Evolutionary conservation across 1,140 invertebrate genomes (phyloP).

Genomic region (Drosophila kohkoa): DNA sequence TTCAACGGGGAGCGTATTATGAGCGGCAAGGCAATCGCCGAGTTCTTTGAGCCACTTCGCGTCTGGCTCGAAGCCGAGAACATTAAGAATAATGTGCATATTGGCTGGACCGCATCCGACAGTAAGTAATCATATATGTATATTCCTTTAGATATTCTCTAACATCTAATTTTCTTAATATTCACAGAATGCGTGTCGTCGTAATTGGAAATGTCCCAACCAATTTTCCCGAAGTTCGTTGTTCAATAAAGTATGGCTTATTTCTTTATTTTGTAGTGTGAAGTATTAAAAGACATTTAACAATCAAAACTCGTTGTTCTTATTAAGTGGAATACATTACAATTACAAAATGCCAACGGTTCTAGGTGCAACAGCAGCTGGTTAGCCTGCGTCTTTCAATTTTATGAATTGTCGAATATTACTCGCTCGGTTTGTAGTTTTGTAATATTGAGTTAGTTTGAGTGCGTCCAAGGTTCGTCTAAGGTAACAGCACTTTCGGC

Average conservation of each 20-base stretch:
- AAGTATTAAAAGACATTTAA: constrained; percentile 48
- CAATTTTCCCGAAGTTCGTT: constrained; percentile 33
- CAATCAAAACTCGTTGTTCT: constrained; percentile 33
- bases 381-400: too few species aligned
- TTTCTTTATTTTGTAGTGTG: constrained; percentile 17
- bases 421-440: too few species aligned
- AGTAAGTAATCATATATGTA: constrained; percentile 67
- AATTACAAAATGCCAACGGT: constrained; percentile 57
- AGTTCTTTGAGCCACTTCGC: constrained; percentile 91
- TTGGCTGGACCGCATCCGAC: constrained; percentile 90
- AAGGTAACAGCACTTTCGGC: constrained; percentile 30
- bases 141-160: not conserved
- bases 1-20: constrained; percentile 92
- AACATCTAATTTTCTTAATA: not conserved
- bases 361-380: too few species aligned
- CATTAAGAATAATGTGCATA: constrained; percentile 88
- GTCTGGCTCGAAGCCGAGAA: constrained; percentile 94
- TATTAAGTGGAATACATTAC: constrained; percentile 58
- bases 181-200: constrained; percentile 71
- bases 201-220: constrained; percentile 19
- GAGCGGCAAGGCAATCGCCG: constrained; percentile 90
- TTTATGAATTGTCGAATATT: too few species aligned
- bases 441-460: too few species aligned
- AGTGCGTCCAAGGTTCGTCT: too few species aligned
- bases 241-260: constrained; percentile 40